Evolutionary conservation across 2,113 vertebrate species (phyloP).

Genomic region (Amazona guildingii): DNA sequence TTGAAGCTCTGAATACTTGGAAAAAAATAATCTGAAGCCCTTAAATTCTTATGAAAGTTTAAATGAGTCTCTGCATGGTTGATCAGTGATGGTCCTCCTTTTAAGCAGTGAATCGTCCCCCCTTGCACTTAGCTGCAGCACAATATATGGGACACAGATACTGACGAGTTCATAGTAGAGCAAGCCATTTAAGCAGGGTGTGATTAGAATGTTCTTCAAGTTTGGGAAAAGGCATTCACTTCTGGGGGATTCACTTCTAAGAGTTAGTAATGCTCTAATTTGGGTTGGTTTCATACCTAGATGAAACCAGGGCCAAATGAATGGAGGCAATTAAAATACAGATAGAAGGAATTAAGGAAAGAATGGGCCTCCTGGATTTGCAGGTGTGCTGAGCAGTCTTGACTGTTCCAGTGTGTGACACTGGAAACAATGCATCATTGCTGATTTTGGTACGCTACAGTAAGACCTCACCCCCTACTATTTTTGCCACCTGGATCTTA

Average conservation of each 20-base stretch:
- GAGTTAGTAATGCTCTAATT: not conserved
- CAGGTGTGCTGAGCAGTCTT: not conserved
- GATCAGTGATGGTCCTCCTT: not conserved
- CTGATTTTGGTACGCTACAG: not conserved
- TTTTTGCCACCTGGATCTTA: not conserved
- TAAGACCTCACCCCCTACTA: not conserved
- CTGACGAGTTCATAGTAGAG: not conserved
- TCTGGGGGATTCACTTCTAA: not conserved
- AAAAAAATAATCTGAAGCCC: not conserved
- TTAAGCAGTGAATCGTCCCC: not conserved
- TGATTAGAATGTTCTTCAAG: not conserved
- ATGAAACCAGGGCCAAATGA: not conserved
- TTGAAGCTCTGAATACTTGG: not conserved
- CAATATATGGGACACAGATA: not conserved
- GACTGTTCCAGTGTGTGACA: not conserved
- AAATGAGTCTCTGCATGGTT: not conserved
- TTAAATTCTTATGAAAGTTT: not conserved
- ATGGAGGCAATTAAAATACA: not conserved
- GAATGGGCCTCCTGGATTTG: not conserved
- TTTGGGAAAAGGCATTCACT: not conserved
- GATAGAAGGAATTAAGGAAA: not conserved
- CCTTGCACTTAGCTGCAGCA: not conserved
- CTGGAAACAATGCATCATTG: not conserved
- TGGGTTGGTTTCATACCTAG: not conserved
- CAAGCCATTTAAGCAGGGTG: not conserved